Conservation (phyloP, 2,888 invertebrate species). For the Piscicola geometra region DNA sequence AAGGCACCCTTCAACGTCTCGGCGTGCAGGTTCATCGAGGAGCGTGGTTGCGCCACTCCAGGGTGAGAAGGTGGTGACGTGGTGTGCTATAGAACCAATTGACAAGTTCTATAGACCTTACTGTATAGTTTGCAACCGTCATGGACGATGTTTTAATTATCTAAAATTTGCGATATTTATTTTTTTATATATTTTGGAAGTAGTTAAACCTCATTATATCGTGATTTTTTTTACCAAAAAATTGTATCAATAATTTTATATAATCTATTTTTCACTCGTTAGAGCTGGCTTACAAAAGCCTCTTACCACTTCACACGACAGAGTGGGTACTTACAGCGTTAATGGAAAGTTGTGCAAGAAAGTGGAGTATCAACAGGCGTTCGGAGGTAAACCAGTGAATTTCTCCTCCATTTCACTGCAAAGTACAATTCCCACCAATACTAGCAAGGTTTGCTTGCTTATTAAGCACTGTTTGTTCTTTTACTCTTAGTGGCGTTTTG, state of each 20-base stretch:
- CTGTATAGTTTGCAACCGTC: no score
- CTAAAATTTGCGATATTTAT: no score
- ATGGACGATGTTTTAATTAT: neutral
- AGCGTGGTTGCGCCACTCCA: neutral
- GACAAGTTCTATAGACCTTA: no score
- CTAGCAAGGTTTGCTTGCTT: conserved; percentile 53
- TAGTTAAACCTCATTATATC: neutral
- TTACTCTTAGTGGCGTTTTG: no score
- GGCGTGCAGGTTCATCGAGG: conserved; percentile 2
- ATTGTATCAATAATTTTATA: no score
- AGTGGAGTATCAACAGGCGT: conserved; percentile 56
- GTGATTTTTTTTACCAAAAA: no score
- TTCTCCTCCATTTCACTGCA: conserved; percentile 51
- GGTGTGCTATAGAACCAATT: no score
- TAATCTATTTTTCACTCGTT: no score
- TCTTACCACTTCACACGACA: no score
- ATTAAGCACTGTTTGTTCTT: no score
- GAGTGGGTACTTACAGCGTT: conserved; percentile 17
- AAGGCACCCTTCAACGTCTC: neutral
- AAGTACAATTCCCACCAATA: conserved; percentile 54
- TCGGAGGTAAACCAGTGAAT: conserved; percentile 53
- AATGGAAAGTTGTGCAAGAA: conserved; percentile 45
- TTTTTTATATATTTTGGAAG: no score
- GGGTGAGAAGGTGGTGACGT: neutral
- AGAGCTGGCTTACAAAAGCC: no score